phyloP scores from a whole-genome alignment of 2,797 vertebrate genomes.

The Microhierax caerulescens region DNA sequence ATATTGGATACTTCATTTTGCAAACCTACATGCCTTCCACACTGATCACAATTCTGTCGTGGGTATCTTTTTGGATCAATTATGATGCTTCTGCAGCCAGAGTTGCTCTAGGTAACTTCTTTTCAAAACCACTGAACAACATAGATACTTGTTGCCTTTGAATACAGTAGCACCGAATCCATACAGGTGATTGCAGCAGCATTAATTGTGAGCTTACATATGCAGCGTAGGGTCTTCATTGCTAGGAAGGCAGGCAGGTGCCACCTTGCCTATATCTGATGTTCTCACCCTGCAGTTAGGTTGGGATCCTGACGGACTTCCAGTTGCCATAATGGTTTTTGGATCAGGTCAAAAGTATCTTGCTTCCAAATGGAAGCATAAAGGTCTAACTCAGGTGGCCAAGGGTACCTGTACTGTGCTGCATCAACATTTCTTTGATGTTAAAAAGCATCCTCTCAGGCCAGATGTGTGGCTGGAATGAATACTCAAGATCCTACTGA shows the following conservation, averaged over 20 bases:
- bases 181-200: not conserved
- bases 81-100: slow-evolving; percentile 94
- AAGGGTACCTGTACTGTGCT: not conserved
- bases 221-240: rapidly evolving
- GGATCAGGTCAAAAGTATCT: not conserved
- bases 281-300: not conserved
- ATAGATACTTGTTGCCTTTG: not conserved
- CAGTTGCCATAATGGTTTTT: not conserved
- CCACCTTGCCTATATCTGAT: not conserved
- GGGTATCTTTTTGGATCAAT: slow-evolving; percentile 97
- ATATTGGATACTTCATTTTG: slow-evolving; percentile 95
- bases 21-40: slow-evolving; percentile 96
- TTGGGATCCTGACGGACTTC: not conserved
- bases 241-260: not conserved
- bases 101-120: slow-evolving; percentile 88
- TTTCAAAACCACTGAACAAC: not conserved
- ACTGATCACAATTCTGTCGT: slow-evolving; percentile 92
- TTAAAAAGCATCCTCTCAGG: not conserved
- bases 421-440: not conserved
- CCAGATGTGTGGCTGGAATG: not conserved
- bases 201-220: not conserved
- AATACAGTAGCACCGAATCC: not conserved
- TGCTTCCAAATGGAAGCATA: not conserved
- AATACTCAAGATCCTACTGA: not conserved
- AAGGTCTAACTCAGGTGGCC: not conserved